Evolutionary conservation across 1,140 invertebrate species (phyloP).

Genomic region (Branchinecta lynchi): DNA sequence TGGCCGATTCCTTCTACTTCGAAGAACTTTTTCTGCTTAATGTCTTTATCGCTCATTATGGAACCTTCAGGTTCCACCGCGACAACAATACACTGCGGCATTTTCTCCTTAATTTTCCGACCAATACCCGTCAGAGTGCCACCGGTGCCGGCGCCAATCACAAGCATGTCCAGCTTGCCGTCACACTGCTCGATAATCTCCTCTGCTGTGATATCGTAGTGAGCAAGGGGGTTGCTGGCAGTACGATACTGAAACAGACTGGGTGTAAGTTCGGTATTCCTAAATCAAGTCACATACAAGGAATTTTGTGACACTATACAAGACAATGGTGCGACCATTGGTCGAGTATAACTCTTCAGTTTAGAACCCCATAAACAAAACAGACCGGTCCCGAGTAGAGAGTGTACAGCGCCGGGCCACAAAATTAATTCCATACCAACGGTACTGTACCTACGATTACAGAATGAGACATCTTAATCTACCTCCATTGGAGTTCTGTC

Average conservation of each 20-base stretch:
- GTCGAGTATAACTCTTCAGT: too few species aligned
- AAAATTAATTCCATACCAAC: too few species aligned
- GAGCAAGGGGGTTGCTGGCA: constrained; percentile 23
- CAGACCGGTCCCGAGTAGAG: too few species aligned
- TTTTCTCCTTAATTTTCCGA: constrained; percentile 25
- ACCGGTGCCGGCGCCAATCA: constrained; percentile 26
- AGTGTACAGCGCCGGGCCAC: too few species aligned
- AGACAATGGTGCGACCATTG: too few species aligned
- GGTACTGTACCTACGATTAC: too few species aligned
- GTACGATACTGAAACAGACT: constrained; percentile 25
- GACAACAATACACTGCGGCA: constrained; percentile 30
- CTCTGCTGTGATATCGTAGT: constrained; percentile 25
- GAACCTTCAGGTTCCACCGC: constrained; percentile 45
- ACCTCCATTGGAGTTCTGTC: too few species aligned
- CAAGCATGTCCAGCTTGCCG: constrained; percentile 26
- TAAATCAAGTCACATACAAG: too few species aligned
- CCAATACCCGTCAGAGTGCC: constrained; percentile 26
- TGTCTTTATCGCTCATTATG: constrained; percentile 36
- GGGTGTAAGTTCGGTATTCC: too few species aligned
- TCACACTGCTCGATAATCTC: constrained; percentile 26
- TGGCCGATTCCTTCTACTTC: constrained; percentile 51
- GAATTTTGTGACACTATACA: too few species aligned
- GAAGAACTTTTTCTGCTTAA: constrained; percentile 37
- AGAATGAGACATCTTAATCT: too few species aligned
- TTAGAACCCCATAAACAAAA: too few species aligned